Conservation (phyloP, 2,113 vertebrate genomes). For the Eretmochelys imbricata region DNA sequence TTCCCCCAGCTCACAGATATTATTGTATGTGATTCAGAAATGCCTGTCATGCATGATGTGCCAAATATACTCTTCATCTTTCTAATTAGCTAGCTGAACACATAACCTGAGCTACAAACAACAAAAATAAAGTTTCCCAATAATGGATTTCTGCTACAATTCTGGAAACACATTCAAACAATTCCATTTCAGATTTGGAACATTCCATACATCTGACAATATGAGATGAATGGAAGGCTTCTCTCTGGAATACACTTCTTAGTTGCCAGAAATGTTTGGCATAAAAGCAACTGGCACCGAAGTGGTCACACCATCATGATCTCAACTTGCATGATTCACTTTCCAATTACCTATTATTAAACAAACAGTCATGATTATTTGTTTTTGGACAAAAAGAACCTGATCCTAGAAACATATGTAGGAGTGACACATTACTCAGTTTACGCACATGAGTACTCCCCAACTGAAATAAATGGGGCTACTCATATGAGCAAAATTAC, state of each 20-base stretch:
- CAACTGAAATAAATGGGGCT: not conserved
- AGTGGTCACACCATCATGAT: not conserved
- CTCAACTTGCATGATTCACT: not conserved
- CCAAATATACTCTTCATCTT: not conserved
- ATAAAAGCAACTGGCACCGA: not conserved
- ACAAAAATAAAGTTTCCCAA: not conserved
- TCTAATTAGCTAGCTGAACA: not conserved
- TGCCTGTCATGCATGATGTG: not conserved
- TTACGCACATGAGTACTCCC: not conserved
- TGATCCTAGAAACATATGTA: not conserved
- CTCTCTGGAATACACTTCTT: not conserved
- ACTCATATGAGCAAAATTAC: not conserved
- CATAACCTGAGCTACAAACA: not conserved
- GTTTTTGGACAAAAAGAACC: not conserved
- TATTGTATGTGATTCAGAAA: not conserved
- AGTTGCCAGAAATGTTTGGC: not conserved
- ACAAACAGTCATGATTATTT: not conserved
- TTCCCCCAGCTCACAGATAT: not conserved
- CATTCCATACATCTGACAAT: rapidly evolving
- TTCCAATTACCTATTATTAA: not conserved
- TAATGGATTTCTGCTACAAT: not conserved
- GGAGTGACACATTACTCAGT: not conserved
- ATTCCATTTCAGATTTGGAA: not conserved
- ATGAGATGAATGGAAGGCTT: not conserved
- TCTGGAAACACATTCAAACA: not conserved